Evolutionary conservation across 2,113 vertebrate species (phyloP).

Genomic region (Pomatorhinus ruficollis): DNA sequence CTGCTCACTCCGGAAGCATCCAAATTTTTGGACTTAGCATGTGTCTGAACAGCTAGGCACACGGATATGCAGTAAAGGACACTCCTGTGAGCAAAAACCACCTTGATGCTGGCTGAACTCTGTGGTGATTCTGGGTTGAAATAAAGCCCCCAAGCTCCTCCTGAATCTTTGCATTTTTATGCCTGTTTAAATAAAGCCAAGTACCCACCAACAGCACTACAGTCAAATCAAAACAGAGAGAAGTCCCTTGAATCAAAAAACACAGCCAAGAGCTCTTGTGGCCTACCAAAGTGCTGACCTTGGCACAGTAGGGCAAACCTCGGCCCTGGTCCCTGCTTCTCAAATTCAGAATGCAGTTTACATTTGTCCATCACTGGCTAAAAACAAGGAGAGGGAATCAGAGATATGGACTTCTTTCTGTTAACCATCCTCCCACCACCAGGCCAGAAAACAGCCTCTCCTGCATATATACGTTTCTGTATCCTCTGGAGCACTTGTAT

Average conservation of each 20-base stretch:
- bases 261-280: fast-evolving
- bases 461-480: background rate
- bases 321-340: background rate
- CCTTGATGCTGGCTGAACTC: background rate
- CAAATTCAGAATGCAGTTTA: background rate
- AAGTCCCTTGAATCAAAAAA: background rate
- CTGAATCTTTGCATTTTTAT: background rate
- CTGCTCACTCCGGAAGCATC: background rate
- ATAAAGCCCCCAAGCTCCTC: background rate
- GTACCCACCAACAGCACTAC: background rate
- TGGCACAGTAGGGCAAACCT: background rate
- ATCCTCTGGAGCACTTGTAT: background rate
- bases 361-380: background rate
- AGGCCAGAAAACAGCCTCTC: background rate
- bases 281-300: background rate
- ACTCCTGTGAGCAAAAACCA: background rate
- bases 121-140: background rate
- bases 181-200: background rate
- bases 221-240: background rate
- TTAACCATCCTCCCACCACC: background rate
- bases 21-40: background rate
- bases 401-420: background rate
- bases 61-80: background rate
- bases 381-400: background rate
- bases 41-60: background rate